Percentiles rank a stretch among this genome's conserved stretches.
Evolutionary conservation across 1,140 invertebrate genomes (phyloP).

Genomic region (Pseudoatta argentina): DNA sequence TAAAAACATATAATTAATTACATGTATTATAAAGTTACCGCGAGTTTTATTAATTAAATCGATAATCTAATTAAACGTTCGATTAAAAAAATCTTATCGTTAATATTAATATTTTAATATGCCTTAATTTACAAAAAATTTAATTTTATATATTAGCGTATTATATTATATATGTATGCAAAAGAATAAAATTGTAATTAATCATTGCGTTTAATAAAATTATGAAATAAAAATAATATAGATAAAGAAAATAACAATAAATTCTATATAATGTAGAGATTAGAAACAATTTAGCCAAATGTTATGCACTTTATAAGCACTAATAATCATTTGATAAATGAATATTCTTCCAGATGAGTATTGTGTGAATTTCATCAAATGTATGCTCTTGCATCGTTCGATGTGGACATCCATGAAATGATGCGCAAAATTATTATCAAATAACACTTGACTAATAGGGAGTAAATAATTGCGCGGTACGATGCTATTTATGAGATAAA

Average conservation of each 20-base stretch:
- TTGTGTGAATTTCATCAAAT: conserved; percentile 50
- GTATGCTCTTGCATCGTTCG: conserved; percentile 33
- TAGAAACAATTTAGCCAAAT: conserved; percentile 10
- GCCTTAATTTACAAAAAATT: conserved; percentile 9
- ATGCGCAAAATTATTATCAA: conserved; percentile 60
- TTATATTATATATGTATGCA: no score
- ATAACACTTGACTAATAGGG: conserved; percentile 50
- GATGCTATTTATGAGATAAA: conserved; percentile 56
- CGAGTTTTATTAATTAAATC: conserved; percentile 25
- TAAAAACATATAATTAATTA: conserved; percentile 17
- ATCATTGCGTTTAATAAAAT: not conserved
- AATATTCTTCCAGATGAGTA: conserved; percentile 53
- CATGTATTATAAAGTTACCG: not conserved
- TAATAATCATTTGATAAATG: conserved; percentile 21
- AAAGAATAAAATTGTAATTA: not conserved
- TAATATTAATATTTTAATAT: conserved; percentile 10
- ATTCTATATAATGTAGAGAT: not conserved
- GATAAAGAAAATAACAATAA: not conserved
- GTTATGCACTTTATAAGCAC: not conserved
- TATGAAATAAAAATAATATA: not conserved
- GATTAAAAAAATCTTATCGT: not conserved
- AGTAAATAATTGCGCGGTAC: conserved; percentile 53
- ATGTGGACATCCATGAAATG: conserved; percentile 44
- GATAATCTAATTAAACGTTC: conserved; percentile 5
- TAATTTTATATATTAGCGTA: not conserved